phyloP scores from a whole-genome alignment of 2,797 vertebrate species.

The Pangasius krempfi region DNA sequence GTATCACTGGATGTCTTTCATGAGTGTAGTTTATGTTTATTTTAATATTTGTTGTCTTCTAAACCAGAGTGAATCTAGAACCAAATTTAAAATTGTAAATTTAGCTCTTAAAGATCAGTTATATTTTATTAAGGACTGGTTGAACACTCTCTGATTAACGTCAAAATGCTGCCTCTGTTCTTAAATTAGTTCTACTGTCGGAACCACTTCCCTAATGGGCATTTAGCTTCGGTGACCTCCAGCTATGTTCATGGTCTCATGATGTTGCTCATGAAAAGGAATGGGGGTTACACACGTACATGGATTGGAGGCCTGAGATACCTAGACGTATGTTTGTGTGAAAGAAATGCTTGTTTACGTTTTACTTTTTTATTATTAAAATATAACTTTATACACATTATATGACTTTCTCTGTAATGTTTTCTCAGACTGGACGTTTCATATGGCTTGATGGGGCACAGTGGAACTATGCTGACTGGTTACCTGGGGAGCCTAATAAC shows the following conservation, averaged over 20 bases:
- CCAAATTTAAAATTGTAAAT: not conserved
- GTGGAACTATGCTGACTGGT: conserved; percentile 67
- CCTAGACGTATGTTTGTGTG: conserved; percentile 53
- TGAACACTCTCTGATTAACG: not conserved
- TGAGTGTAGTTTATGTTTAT: not conserved
- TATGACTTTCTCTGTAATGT: not conserved
- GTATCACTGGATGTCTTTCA: conserved; percentile 34
- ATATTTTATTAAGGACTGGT: not conserved
- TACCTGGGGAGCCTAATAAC: conserved; percentile 63
- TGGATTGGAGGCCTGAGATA: conserved; percentile 67
- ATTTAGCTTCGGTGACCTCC: conserved; percentile 68
- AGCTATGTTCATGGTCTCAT: conserved; percentile 53
- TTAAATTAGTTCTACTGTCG: conserved; percentile 64
- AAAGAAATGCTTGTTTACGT: not conserved
- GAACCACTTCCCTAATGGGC: conserved; percentile 51
- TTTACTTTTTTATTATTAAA: not conserved
- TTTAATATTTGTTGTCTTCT: not conserved
- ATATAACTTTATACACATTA: not conserved
- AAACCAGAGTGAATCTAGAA: not conserved
- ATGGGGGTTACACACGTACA: conserved; percentile 42
- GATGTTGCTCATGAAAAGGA: conserved; percentile 57
- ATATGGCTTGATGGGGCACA: conserved; percentile 68
- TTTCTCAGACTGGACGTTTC: conserved; percentile 63
- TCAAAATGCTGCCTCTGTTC: not conserved
- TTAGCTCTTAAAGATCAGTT: not conserved